These are phyloP conservation scores for Trichechus manatus DNA, from an alignment of 2,113 vertebrate species.

Conservation along the genomic window DNA sequence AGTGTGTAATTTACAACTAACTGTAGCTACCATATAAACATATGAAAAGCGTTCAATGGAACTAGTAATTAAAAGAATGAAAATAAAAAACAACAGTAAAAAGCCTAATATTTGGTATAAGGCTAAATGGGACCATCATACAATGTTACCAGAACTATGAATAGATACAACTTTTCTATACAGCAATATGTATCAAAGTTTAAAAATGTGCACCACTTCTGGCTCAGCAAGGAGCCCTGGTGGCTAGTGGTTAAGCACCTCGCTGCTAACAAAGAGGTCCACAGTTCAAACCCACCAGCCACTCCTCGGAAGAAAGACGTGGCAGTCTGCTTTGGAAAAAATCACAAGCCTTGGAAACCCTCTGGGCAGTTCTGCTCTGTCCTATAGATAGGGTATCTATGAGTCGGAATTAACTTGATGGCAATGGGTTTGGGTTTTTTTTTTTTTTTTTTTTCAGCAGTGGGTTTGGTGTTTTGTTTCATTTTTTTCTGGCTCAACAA, in stretches of 20 bases:
- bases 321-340: neutral
- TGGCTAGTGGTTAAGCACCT: neutral
- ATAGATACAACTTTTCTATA: neutral
- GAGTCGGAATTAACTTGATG: neutral
- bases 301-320: neutral
- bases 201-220: neutral
- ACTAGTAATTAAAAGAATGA: constrained; percentile 47
- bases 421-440: neutral
- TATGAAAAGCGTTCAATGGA: neutral
- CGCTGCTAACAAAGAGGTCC: neutral
- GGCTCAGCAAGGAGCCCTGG: neutral
- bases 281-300: neutral
- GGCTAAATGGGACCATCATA: neutral
- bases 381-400: neutral
- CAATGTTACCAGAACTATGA: neutral
- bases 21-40: constrained; percentile 15
- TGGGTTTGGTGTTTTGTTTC: no score
- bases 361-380: neutral
- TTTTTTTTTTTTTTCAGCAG: neutral
- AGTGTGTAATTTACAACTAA: neutral
- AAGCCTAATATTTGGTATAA: neutral
- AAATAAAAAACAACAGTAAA: constrained; percentile 11
- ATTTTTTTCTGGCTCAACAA: neutral
- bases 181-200: constrained; percentile 5
- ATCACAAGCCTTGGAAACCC: neutral